Evolutionary conservation across 2,113 vertebrate species (phyloP).

Genomic region (Apus apus): DNA sequence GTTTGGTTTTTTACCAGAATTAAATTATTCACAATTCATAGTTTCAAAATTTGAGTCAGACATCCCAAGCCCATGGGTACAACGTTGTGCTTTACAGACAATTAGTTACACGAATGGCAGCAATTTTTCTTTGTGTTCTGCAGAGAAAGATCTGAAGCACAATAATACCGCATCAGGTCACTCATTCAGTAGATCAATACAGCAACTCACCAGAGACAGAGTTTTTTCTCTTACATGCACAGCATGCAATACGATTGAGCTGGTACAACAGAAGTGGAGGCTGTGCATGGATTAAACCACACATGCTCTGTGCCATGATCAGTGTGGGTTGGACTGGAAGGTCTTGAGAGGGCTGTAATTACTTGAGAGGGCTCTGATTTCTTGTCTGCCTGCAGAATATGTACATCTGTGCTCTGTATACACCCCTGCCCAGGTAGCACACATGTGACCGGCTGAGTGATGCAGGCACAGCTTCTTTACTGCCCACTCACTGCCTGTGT

Average conservation of each 20-base stretch:
- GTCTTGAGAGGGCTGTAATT: neutral
- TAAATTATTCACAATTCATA: neutral
- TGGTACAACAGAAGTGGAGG: neutral
- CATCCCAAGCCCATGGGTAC: neutral
- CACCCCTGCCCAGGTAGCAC: neutral
- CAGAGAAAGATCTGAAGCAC: neutral
- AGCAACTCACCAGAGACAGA: neutral
- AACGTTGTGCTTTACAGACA: neutral
- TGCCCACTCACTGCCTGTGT: neutral
- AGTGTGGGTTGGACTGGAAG: neutral
- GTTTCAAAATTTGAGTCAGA: neutral
- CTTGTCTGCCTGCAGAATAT: neutral
- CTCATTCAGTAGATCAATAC: neutral
- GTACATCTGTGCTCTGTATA: neutral
- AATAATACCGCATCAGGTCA: neutral
- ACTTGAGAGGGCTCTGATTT: fast-evolving
- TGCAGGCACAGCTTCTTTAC: fast-evolving
- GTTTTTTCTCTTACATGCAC: neutral
- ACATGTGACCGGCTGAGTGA: neutral
- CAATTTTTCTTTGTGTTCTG: neutral
- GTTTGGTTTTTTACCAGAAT: neutral
- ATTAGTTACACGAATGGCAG: neutral
- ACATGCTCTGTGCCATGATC: neutral
- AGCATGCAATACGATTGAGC: neutral
- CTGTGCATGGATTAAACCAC: neutral